A percentile compares a stretch with the other conserved stretches of the same genome.
Conservation (phyloP, 2,797 vertebrate species). For the Pipistrellus pygmaeus region DNA sequence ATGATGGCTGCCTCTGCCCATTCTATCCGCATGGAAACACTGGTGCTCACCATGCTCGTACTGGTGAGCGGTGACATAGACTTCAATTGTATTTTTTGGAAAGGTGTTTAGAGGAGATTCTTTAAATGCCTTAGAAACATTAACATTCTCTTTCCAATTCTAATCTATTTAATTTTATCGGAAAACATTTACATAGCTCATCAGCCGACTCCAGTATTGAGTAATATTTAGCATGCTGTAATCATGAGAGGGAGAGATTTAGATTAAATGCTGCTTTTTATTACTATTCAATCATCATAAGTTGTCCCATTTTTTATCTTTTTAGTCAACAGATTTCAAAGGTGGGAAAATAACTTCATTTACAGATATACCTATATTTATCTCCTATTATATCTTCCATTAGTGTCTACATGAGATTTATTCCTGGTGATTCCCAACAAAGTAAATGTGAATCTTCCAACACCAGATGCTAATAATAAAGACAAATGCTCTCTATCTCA, state of each 20-base stretch:
- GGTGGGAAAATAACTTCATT: slow-evolving; percentile 82
- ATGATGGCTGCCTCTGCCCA: neutral
- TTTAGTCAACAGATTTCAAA: slow-evolving; percentile 83
- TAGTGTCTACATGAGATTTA: slow-evolving; percentile 80
- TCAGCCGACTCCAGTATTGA: slow-evolving; percentile 73
- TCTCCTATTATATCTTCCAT: slow-evolving; percentile 79
- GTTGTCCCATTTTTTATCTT: slow-evolving; percentile 82
- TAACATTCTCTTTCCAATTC: slow-evolving; percentile 71
- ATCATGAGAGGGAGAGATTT: slow-evolving; percentile 80
- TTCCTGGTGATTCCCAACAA: slow-evolving; percentile 72
- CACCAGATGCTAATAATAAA: slow-evolving; percentile 75
- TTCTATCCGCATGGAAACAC: neutral
- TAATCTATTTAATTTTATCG: slow-evolving; percentile 83
- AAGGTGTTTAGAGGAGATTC: slow-evolving; percentile 60
- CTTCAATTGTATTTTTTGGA: slow-evolving; percentile 35
- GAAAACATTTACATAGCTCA: slow-evolving; percentile 83
- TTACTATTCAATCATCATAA: slow-evolving; percentile 82
- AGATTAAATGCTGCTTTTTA: slow-evolving; percentile 83
- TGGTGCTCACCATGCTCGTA: rapidly evolving
- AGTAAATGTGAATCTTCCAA: slow-evolving; percentile 74
- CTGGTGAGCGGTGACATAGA: neutral
- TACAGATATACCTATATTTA: slow-evolving; percentile 81
- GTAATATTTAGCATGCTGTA: slow-evolving; percentile 81
- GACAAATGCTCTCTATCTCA: slow-evolving; percentile 67
- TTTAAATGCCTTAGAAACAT: slow-evolving; percentile 65